Percentiles rank a stretch among this genome's conserved stretches.
Conservation (phyloP, 2,113 vertebrate genomes). For the Herpailurus yagouaroundi region DNA sequence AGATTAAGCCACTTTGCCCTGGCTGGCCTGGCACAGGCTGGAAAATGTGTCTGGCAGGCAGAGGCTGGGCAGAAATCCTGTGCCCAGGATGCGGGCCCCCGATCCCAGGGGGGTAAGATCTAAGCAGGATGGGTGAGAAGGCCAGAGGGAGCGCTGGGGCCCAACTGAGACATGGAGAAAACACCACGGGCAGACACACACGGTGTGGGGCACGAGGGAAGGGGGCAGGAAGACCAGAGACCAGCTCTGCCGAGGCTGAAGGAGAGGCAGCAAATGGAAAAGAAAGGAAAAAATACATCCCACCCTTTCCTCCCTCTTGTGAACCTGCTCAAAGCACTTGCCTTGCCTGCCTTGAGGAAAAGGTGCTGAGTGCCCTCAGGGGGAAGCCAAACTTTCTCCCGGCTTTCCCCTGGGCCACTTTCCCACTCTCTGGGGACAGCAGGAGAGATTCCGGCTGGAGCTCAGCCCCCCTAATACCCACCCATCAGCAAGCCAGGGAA, state of each 20-base stretch:
- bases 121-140: background rate
- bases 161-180: background rate
- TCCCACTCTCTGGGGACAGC: conserved; percentile 1
- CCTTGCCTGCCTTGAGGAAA: conserved; percentile 59
- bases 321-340: conserved; percentile 61
- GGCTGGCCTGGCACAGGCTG: conserved; percentile 39
- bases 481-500: too few species aligned
- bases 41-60: conserved; percentile 53
- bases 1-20: conserved; percentile 74
- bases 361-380: conserved; percentile 53
- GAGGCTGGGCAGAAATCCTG: background rate
- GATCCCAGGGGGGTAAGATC: background rate
- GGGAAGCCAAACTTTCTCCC: conserved; percentile 55
- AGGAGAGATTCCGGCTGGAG: background rate
- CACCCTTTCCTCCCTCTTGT: conserved; percentile 74
- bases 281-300: conserved; percentile 69
- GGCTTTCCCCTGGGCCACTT: background rate
- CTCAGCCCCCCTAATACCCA: background rate
- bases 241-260: conserved; percentile 77
- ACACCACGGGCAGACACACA: background rate
- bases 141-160: background rate
- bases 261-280: conserved; percentile 67
- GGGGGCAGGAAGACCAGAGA: background rate
- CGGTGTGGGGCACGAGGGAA: background rate
- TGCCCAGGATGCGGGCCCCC: background rate